These are phyloP conservation scores for Formica aserva DNA, from an alignment of 2,888 invertebrate species.

Conservation along the genomic window DNA sequence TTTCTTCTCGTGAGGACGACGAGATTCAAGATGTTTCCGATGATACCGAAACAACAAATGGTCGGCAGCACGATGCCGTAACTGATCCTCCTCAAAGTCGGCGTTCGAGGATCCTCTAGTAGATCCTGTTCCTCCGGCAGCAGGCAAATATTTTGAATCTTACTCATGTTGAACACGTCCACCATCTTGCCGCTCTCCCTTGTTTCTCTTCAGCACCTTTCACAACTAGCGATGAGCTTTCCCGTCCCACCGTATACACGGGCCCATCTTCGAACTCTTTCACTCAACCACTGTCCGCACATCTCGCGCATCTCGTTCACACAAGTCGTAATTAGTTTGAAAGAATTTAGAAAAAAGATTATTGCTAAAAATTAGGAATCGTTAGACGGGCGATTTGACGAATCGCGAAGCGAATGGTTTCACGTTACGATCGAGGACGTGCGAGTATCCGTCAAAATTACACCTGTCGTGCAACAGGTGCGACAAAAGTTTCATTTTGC, in stretches of 20 bases:
- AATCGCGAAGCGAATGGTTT: neutral
- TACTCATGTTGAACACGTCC: conserved; percentile 63
- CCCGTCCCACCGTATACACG: conserved; percentile 13
- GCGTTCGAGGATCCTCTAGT: conserved; percentile 88
- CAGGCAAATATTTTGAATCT: conserved; percentile 63
- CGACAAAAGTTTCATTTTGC: conserved; percentile 52
- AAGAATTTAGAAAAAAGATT: neutral
- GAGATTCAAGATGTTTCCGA: conserved; percentile 92
- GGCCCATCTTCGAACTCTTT: conserved; percentile 20
- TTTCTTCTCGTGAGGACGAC: conserved; percentile 92
- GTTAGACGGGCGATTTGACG: neutral
- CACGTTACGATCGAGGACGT: neutral
- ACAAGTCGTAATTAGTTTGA: neutral
- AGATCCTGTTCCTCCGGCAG: conserved; percentile 78
- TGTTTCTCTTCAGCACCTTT: conserved; percentile 5
- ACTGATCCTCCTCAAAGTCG: conserved; percentile 88
- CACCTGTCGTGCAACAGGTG: conserved; percentile 69
- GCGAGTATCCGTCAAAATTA: conserved; percentile 46
- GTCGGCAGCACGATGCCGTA: conserved; percentile 90
- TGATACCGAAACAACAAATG: conserved; percentile 91
- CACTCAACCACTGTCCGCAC: neutral
- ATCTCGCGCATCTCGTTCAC: conserved; percentile 2
- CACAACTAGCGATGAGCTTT: conserved; percentile 3
- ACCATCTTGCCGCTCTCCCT: conserved; percentile 46
- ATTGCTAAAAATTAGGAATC: neutral